These are phyloP conservation scores for Neomonachus schauinslandi DNA, from an alignment of 2,113 vertebrate species.

Conservation along the genomic window DNA sequence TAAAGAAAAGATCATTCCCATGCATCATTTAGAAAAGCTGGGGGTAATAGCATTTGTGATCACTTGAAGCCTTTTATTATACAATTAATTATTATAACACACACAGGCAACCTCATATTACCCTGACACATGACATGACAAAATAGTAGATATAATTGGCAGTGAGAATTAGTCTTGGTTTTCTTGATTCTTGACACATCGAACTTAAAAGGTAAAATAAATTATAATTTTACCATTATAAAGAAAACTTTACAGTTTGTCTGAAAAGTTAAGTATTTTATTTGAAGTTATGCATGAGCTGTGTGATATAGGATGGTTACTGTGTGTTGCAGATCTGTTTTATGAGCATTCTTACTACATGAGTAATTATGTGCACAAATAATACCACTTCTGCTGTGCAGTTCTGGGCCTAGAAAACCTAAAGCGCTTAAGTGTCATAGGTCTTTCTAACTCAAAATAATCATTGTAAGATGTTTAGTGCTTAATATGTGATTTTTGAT, in stretches of 20 bases:
- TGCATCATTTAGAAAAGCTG: neutral
- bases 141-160: neutral
- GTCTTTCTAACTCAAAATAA: constrained; percentile 13
- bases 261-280: constrained; percentile 16
- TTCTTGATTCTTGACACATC: neutral
- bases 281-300: neutral
- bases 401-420: neutral
- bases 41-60: neutral
- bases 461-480: neutral
- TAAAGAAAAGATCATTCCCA: neutral
- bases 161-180: neutral
- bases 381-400: neutral
- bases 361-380: neutral
- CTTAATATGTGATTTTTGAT: neutral
- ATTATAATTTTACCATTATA: constrained; percentile 7
- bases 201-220: constrained; percentile 22
- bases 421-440: neutral
- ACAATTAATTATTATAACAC: neutral
- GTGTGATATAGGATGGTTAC: neutral
- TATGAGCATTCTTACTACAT: constrained; percentile 11
- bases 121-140: neutral
- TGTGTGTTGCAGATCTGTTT: neutral
- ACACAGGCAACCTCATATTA: neutral
- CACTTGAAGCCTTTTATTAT: constrained; percentile 11
- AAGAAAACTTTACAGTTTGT: neutral